These are phyloP conservation scores for Parambassis ranga DNA, from an alignment of 2,797 vertebrate species.

Conservation along the genomic window DNA sequence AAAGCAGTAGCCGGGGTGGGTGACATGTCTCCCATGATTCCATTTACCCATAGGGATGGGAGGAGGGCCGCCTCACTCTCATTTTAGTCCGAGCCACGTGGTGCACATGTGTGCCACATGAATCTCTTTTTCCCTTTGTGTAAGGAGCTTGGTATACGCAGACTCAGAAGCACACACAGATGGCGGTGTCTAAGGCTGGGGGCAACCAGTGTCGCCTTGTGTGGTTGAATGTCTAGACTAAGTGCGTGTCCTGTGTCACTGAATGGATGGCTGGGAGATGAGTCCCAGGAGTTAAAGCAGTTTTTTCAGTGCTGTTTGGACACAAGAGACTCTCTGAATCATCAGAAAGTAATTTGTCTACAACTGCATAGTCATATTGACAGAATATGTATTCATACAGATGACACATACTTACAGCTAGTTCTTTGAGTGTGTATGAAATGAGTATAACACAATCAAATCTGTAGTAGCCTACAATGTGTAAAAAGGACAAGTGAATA, in stretches of 20 bases:
- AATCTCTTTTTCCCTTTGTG: conserved; percentile 59
- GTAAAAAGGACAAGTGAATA: conserved; percentile 51
- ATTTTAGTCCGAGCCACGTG: conserved; percentile 59
- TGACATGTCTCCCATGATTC: conserved; percentile 65
- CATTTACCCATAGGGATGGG: conserved; percentile 37
- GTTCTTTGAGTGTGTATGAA: no score
- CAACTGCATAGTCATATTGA: conserved; percentile 5
- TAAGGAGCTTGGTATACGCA: conserved; percentile 51
- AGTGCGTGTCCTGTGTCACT: conserved; percentile 61
- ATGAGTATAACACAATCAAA: no score
- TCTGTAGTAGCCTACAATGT: no score
- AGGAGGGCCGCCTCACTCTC: conserved; percentile 14
- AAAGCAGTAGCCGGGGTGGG: conserved; percentile 67
- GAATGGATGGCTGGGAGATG: conserved; percentile 20
- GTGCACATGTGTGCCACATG: conserved; percentile 72
- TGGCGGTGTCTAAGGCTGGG: conserved; percentile 57
- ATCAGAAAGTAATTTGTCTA: conserved; percentile 10
- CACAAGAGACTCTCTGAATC: conserved; percentile 17
- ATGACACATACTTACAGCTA: no score
- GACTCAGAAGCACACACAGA: conserved; percentile 41
- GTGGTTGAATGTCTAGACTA: conserved; percentile 79
- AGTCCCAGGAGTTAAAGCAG: conserved; percentile 22
- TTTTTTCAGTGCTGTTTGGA: conserved; percentile 30
- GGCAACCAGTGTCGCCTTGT: conserved; percentile 71
- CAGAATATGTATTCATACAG: not conserved